Evolutionary conservation across 2,797 vertebrate species (phyloP), one percentile per base, ranked within the genome.

Genomic region (Sardinella longiceps): DNA sequence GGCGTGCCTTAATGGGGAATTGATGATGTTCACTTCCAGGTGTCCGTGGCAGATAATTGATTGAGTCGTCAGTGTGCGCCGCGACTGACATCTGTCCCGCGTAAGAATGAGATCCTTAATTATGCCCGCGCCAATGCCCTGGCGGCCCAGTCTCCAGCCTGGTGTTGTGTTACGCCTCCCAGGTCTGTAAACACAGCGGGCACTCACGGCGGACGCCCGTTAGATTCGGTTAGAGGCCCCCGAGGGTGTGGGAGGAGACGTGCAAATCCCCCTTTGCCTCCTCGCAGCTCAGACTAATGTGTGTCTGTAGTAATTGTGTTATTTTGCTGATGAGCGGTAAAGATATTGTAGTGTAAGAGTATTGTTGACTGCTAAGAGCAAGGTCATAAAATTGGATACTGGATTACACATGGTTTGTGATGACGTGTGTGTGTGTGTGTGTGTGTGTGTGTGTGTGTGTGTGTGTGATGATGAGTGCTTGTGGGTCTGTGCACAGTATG

Each of bases 1-100:
- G 89, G 83, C 86, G 88, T 85, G 82, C 86, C 83, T 83, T 90
- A 89, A 90, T 88, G 87, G 82, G 87, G 88, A 89, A 89, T 87
- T 89, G 90, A 90, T 89, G 87, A 86, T 88, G 88, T 85, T 88
- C 84, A 81, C 88, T 86, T 45, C 80, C 82, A 80, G 81, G 85
- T 60, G 60, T 81, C 25, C 28, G 70, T 46, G 85, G 74, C 83
- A 81, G 63, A 66, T 91, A 90, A 90, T 89, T 89, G 89, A 91
- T 91, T 89, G 87, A 91, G 90, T 87, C 87, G 88, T 90, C 86
- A 83, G 56, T 46, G 77, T 88, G 83, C 81, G 82, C 51, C 56
- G 80, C 82, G 45, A 48, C 45, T 81, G 82, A 88, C 89, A 89
- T 90, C 86, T 89, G 87, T 89, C 86, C 84, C 82, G 80, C 53